phyloP scores from a whole-genome alignment of 1,140 invertebrate species.

The Drosophila kurseongensis region DNA sequence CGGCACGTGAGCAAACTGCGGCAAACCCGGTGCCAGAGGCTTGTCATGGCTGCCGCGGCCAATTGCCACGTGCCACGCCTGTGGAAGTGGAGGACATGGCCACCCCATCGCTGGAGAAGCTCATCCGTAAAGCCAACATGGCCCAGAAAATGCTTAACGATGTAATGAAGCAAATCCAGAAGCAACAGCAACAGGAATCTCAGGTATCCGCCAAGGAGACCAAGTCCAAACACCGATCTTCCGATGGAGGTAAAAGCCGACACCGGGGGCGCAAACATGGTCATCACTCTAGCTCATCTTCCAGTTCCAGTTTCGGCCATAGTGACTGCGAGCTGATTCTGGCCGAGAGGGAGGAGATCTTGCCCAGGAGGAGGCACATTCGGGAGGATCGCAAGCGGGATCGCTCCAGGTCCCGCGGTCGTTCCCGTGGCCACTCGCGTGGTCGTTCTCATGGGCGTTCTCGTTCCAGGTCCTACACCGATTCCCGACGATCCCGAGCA shows the following conservation, averaged over 20 bases:
- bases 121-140: conserved; percentile 52
- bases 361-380: conserved; percentile 20
- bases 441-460: conserved; percentile 51
- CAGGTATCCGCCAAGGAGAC: neutral
- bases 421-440: conserved; percentile 50
- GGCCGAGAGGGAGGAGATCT: conserved; percentile 8
- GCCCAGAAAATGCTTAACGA: conserved; percentile 59
- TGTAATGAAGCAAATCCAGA: conserved; percentile 45
- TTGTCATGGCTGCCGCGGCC: conserved; percentile 55
- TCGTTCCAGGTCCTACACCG: conserved; percentile 55
- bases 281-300: conserved; percentile 21
- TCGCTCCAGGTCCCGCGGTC: conserved; percentile 48
- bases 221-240: conserved; percentile 15
- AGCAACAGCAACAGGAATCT: conserved; percentile 27
- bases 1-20: conserved; percentile 22
- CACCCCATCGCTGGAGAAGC: conserved; percentile 30
- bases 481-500: conserved; percentile 29
- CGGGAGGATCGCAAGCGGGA: conserved; percentile 48
- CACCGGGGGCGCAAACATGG: conserved; percentile 16
- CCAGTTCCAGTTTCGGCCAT: conserved; percentile 31
- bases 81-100: conserved; percentile 66
- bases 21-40: conserved; percentile 27
- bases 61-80: conserved; percentile 36
- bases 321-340: conserved; percentile 46
- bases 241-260: conserved; percentile 25